Base-by-base conservation (phyloP, 2,113 vertebrate genomes). In the Nesogale talazaci region DNA sequence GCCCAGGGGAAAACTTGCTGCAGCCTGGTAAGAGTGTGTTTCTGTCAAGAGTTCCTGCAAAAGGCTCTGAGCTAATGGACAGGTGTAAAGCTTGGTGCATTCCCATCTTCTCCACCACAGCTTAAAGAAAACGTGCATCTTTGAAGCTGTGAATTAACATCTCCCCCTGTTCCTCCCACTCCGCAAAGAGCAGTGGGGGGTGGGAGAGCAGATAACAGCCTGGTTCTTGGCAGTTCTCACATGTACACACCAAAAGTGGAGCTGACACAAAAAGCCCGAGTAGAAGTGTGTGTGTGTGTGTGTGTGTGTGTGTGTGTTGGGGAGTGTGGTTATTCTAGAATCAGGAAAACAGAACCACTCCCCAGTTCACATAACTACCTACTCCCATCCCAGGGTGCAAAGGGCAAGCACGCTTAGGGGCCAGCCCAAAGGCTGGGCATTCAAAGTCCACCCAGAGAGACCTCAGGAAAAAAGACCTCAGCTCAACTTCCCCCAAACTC, bases 41-140 rank as follows among this genome's bases (percentile, higher is more conserved):
- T 22, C 77, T 90, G 79, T 59, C 70, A 46, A 83, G 65, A 3
- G n/a, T 89, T 74, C 67, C 67, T 36, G 86, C 56, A 31, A 91
- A 92, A 93, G 83, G 59, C 40, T n/a, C 11, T 38, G 15, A 77
- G 86, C 59, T 90, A 72, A 92, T n/a, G 25, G 40, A 93, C 94
- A 14, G 69, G 11, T 20, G 63, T 31, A 27, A 65, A 88, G 81
- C 72, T 65, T 57, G 12, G 69, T 69, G 69, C 40, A 11, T 77
- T 83, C 46, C 11, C 31, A 20, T 79, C 95, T 86, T 74, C 90
- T 90, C 78, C 31, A 25, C 72, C 11, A 38, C 40, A 46, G 91
- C 69, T 36, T 61, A 63, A 75, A 10, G 83, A 52, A 88, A 87
- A 57, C 19, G 29, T 52, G 52, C 38, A 1, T 67, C 81, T 88